Base-by-base conservation (phyloP, 37 sponge, comb jelly and placozoan genomes). In the Chondrosia reniformis region DNA sequence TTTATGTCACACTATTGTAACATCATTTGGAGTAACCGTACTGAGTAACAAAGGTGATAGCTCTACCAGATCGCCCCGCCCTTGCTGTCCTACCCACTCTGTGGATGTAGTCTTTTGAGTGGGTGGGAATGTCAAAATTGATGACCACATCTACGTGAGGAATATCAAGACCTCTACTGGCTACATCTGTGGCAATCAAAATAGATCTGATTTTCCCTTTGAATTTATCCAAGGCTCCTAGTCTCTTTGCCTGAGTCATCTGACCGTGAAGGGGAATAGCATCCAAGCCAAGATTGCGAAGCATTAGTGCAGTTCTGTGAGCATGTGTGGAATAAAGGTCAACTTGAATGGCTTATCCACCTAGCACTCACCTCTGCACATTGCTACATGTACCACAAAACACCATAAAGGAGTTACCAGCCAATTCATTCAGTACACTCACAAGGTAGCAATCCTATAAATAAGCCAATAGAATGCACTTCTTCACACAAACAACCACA, bases 61-160 rank as follows among this genome's bases (percentile, higher is more conserved):
- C 84, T 49, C 87, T 73, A 0, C 99, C 99, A 0, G 99, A 79
- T 22, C 96, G 59, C 2, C 99, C 99, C 28, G 99, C 99, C 36
- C 99, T 72, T 10, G 99, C 99, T 8, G 99, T 98, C 45, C 99
- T 81, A 30, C 98, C 99, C 45, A 98, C 99, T 17, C 99, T 69
- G 80, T 98, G 99, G 45, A 98, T 98, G 74, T 98, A 98, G 79
- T 98, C 99, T 86, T 98, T 98, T 36, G 96, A 95, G 45, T 98
- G 99, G 8, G 99, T 95, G 22, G 99, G 99, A 25, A 95, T 95
- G 63, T 98, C 99, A 86, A 93, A 93, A 85, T 98, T 98, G 54
- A 98, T 49, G 6, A 98, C 94, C 55, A 98, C 85, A 67, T 98
- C 99, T 13, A 98, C 99, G 55, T 98, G 99, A n/a, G 99, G 99